These are phyloP conservation scores for Aradophagus sp. DNA, from an alignment of 1,140 invertebrate genomes.

Conservation along the genomic window DNA sequence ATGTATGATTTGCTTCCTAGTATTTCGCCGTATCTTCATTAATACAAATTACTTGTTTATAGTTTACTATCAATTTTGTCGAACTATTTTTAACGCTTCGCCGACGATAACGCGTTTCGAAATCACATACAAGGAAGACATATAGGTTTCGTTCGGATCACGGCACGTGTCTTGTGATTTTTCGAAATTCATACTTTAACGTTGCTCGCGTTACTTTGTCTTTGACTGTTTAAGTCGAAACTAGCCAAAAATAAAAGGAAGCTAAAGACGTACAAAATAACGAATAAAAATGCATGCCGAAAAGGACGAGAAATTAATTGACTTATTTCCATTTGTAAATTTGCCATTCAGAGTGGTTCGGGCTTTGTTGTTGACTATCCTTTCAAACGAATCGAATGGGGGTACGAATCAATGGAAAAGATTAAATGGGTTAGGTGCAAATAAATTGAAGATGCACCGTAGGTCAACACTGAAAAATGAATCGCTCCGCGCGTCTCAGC, in stretches of 20 bases:
- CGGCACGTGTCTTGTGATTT: too few species aligned
- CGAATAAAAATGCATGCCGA: conserved; percentile 8
- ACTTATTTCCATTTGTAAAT: conserved; percentile 43
- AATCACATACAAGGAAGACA: background rate
- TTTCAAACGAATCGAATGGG: conserved; percentile 30
- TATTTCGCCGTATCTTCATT: conserved; percentile 27
- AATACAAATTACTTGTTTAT: conserved; percentile 43
- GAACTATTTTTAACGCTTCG: conserved; percentile 16
- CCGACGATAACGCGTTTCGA: background rate
- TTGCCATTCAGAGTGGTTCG: conserved; percentile 32
- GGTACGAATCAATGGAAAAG: conserved; percentile 7
- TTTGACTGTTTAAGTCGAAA: too few species aligned
- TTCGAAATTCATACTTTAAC: too few species aligned
- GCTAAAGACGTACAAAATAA: background rate
- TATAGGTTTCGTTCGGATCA: too few species aligned
- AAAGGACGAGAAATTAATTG: conserved; percentile 19
- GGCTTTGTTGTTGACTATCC: conserved; percentile 44
- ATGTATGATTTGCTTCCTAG: conserved; percentile 32
- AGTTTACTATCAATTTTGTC: conserved; percentile 22
- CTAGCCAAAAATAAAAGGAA: too few species aligned
- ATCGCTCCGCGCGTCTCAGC: conserved; percentile 1
- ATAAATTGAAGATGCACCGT: conserved; percentile 33
- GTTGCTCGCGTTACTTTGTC: too few species aligned
- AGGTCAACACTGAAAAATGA: conserved; percentile 25
- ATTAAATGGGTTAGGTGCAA: conserved; percentile 7